phyloP scores from a whole-genome alignment of 2,113 vertebrate genomes.

The Macaca fascicularis region T2T-MFA8v1.1 NC_088386.1:57517501-57518000 shows the following conservation, averaged over 20 bases:
- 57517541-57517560: slow-evolving; percentile 88
- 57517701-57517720: slow-evolving; percentile 24
- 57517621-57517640: slow-evolving; percentile 64
- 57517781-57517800: not conserved
- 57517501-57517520: not conserved
- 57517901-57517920: not conserved
- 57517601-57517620: slow-evolving; percentile 79
- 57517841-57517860: not conserved
- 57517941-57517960: not conserved
- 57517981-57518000: slow-evolving; percentile 43
- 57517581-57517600: slow-evolving; percentile 85
- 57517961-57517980: slow-evolving; percentile 27
- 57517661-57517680: slow-evolving; percentile 37
- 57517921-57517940: not conserved
- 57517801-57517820: not conserved
- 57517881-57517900: not conserved
- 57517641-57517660: slow-evolving; percentile 66
- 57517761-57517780: slow-evolving; percentile 16
- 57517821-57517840: not conserved
- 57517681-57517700: not conserved
- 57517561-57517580: slow-evolving; percentile 65
- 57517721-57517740: not conserved
- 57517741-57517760: not conserved
- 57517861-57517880: not conserved
- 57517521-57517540: not conserved